Conservation (phyloP, 2,113 vertebrate genomes). For the Tetraodon nigroviridis region DNA sequence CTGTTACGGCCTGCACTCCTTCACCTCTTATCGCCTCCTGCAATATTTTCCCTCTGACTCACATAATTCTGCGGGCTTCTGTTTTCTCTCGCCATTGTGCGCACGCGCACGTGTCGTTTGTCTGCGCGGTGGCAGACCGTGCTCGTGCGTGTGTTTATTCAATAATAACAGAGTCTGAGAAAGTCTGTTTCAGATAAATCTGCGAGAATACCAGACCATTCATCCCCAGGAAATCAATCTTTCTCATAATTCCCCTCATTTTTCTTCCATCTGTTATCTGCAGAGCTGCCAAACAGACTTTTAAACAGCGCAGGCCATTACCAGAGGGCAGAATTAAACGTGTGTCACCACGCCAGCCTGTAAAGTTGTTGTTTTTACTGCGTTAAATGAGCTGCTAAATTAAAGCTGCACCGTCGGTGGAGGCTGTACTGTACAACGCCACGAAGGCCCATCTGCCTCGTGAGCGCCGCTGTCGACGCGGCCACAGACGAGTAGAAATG, state of each 20-base stretch:
- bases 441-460: constrained; percentile 1
- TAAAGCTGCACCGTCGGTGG: constrained; percentile 64
- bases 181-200: constrained; percentile 70
- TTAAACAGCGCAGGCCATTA: constrained; percentile 69
- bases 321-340: constrained; percentile 63
- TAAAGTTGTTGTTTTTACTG: constrained; percentile 65
- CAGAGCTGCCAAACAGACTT: constrained; percentile 65
- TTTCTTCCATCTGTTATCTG: constrained; percentile 73
- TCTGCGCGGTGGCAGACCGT: constrained; percentile 15
- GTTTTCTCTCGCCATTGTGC: constrained; percentile 30
- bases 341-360: constrained; percentile 67
- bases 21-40: constrained; percentile 16
- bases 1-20: constrained; percentile 9
- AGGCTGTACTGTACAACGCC: constrained; percentile 43
- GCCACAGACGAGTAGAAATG: constrained; percentile 13
- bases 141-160: constrained; percentile 48
- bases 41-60: constrained; percentile 23
- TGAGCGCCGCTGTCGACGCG: constrained; percentile 7
- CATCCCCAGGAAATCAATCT: constrained; percentile 72
- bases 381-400: constrained; percentile 77
- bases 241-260: constrained; percentile 75
- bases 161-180: constrained; percentile 63
- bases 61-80: constrained; percentile 20
- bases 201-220: constrained; percentile 64
- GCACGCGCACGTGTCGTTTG: constrained; percentile 30